A percentile compares a stretch with the other conserved stretches of the same genome.
phyloP scores from a whole-genome alignment of 2,113 vertebrate species.

The Callorhinus ursinus region DNA sequence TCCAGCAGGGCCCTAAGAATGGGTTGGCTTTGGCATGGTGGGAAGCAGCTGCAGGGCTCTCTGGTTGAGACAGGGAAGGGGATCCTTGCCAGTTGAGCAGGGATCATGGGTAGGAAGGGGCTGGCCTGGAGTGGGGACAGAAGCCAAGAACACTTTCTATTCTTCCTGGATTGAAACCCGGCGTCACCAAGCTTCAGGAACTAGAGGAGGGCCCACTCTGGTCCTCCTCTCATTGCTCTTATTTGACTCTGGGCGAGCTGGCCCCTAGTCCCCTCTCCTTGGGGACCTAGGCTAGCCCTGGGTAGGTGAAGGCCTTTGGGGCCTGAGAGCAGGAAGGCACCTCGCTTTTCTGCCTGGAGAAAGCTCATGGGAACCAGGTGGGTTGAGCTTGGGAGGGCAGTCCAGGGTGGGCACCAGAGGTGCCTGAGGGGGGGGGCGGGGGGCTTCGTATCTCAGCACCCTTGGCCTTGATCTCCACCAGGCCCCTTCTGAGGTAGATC shows the following conservation, averaged over 20 bases:
- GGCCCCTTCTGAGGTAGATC: neutral
- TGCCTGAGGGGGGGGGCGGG: neutral
- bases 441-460: conserved; percentile 3
- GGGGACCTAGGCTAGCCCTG: neutral
- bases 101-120: conserved; percentile 29
- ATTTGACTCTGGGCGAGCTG: neutral
- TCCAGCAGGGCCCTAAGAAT: conserved; percentile 67
- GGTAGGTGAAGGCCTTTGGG: neutral
- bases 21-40: conserved; percentile 56
- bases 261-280: neutral
- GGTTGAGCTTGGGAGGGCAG: neutral
- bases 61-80: conserved; percentile 27
- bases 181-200: conserved; percentile 30
- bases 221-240: neutral
- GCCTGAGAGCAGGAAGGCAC: neutral
- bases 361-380: neutral
- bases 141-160: conserved; percentile 13
- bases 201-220: neutral
- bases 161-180: conserved; percentile 37
- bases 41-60: neutral
- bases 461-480: neutral
- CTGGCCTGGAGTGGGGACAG: neutral
- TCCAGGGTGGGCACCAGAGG: neutral
- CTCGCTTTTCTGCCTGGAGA: neutral
- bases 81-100: neutral